phyloP scores from a whole-genome alignment of 2,888 invertebrate species.

The Gibbula magus region DNA sequence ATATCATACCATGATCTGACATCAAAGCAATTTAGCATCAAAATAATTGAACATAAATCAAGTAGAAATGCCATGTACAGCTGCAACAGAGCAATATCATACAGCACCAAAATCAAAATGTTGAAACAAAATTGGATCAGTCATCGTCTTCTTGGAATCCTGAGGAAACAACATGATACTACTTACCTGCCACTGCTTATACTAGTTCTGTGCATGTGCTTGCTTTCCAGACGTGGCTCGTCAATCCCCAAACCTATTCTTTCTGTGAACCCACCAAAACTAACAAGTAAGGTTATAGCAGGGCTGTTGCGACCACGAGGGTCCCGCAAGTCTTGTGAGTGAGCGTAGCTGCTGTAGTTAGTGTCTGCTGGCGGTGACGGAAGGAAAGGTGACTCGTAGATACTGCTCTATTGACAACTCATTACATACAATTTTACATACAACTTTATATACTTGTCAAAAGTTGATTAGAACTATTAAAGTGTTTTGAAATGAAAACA shows the following conservation, averaged over 20 bases:
- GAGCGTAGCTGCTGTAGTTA: background rate
- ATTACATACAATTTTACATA: background rate
- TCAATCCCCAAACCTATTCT: constrained; percentile 55
- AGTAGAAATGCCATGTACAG: too few species aligned
- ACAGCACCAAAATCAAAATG: too few species aligned
- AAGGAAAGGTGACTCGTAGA: background rate
- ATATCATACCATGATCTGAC: too few species aligned
- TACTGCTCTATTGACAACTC: background rate
- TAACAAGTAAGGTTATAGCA: constrained; percentile 61
- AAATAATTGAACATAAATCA: too few species aligned
- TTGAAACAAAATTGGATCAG: too few species aligned
- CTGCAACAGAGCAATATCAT: too few species aligned
- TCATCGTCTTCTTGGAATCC: too few species aligned
- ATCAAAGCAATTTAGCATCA: too few species aligned
- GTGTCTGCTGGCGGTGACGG: background rate
- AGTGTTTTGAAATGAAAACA: too few species aligned
- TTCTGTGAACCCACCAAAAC: constrained; percentile 59
- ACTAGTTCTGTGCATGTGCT: constrained; percentile 16
- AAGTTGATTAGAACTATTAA: too few species aligned
- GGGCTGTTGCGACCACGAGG: constrained; percentile 43
- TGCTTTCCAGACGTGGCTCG: constrained; percentile 42
- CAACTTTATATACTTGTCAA: background rate
- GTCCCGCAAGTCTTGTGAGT: constrained; percentile 7
- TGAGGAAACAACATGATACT: too few species aligned
- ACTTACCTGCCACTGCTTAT: background rate